Conservation (phyloP, 2,797 vertebrate genomes). For the Nannoperca obscura region DNA sequence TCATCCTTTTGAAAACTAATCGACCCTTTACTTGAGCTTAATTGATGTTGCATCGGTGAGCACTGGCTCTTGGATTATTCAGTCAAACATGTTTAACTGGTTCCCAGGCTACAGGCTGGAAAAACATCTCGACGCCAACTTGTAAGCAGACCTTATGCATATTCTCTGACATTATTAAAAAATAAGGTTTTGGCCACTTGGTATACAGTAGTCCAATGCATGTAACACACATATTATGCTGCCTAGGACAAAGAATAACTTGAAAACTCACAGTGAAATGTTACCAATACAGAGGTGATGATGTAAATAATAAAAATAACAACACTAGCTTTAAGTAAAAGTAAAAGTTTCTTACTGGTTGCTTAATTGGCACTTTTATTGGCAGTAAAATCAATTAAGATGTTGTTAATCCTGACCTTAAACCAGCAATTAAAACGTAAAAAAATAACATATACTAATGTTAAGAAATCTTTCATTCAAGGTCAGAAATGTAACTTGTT, state of each 20-base stretch:
- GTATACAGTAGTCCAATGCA: not conserved
- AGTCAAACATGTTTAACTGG: conserved; percentile 64
- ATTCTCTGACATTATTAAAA: conserved; percentile 19
- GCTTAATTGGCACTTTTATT: conserved; percentile 3
- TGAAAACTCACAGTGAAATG: not conserved
- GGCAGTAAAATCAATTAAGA: not conserved
- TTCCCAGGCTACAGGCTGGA: conserved; percentile 57
- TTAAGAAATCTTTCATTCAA: not conserved
- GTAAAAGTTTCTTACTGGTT: not conserved
- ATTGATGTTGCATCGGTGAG: conserved; percentile 70
- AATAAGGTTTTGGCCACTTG: not conserved
- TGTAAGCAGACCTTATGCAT: conserved; percentile 5
- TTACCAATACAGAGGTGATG: not conserved
- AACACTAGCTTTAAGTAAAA: not conserved
- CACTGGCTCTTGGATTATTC: conserved; percentile 63
- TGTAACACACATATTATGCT: conserved; percentile 2
- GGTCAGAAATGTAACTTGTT: not conserved
- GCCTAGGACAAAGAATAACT: not conserved
- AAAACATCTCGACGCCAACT: conserved; percentile 42
- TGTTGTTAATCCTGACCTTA: not conserved
- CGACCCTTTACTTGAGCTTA: conserved; percentile 68
- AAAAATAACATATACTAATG: not conserved
- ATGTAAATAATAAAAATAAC: not conserved
- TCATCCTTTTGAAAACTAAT: conserved; percentile 68
- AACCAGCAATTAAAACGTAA: not conserved